Evolutionary conservation across 2,797 vertebrate genomes (phyloP).

Genomic region (Hoplostethus atlanticus): DNA sequence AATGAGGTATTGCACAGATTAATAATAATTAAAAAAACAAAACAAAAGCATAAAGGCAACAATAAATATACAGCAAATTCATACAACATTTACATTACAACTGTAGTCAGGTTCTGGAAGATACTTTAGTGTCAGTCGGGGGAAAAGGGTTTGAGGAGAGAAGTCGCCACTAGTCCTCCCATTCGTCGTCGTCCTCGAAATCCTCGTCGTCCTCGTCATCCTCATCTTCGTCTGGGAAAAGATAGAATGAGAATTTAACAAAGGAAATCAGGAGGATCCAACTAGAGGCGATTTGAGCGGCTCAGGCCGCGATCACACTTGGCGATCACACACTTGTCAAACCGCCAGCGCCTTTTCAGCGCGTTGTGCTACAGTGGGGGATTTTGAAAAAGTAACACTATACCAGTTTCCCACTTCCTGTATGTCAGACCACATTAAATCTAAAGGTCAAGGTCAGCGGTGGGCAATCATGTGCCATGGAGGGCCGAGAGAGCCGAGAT

Average conservation of each 20-base stretch:
- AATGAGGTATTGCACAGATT: constrained; percentile 99
- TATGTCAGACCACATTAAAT: too few species aligned
- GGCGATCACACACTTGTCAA: too few species aligned
- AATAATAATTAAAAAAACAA: constrained; percentile 87
- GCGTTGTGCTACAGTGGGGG: too few species aligned
- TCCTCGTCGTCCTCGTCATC: constrained; percentile 94
- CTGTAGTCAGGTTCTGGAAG: constrained; percentile 90
- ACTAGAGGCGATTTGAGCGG: too few species aligned
- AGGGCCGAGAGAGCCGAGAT: too few species aligned
- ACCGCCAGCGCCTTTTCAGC: too few species aligned
- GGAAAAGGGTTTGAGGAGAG: constrained; percentile 20
- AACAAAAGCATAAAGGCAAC: constrained; percentile 91
- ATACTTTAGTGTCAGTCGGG: constrained; percentile 71
- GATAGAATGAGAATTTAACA: not conserved
- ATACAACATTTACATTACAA: constrained; percentile 95
- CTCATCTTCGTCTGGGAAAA: constrained; percentile 93
- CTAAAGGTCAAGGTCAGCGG: too few species aligned
- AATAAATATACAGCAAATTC: constrained; percentile 97
- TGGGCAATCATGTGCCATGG: too few species aligned
- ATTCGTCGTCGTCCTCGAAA: constrained; percentile 98
- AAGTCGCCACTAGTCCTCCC: constrained; percentile 88
- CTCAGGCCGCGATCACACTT: too few species aligned
- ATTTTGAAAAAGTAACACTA: too few species aligned
- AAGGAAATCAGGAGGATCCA: too few species aligned
- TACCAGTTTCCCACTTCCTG: too few species aligned